These are phyloP conservation scores for Heliconius hermathena DNA, from an alignment of 1,140 invertebrate species.

Conservation along the genomic window DNA sequence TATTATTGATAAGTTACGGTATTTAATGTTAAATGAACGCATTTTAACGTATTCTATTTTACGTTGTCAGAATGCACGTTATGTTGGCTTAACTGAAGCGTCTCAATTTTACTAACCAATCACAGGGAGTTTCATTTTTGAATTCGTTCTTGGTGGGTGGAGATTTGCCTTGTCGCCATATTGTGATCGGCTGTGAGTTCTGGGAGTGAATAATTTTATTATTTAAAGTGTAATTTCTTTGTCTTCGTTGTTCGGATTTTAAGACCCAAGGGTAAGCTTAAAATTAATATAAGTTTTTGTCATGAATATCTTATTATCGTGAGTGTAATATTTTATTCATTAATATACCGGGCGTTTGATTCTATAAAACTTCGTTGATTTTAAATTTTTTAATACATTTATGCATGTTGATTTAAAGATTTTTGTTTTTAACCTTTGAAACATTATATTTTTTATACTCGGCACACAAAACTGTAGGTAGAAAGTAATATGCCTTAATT, in stretches of 20 bases:
- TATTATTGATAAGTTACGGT: too few species aligned
- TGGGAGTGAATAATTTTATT: slow-evolving; percentile 70
- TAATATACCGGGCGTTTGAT: slow-evolving; percentile 37
- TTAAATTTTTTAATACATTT: slow-evolving; percentile 17
- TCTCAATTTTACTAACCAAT: slow-evolving; percentile 65
- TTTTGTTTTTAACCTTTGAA: neutral
- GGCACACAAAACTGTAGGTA: neutral
- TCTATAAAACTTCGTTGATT: slow-evolving; percentile 41
- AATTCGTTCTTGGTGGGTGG: slow-evolving; percentile 75
- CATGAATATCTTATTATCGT: slow-evolving; percentile 42
- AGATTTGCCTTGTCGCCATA: slow-evolving; percentile 78
- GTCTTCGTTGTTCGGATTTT: slow-evolving; percentile 70
- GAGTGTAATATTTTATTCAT: slow-evolving; percentile 18
- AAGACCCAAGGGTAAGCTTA: slow-evolving; percentile 63
- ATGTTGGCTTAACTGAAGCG: slow-evolving; percentile 67
- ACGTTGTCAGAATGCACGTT: slow-evolving; percentile 6
- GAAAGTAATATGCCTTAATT: neutral
- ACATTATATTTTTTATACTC: neutral
- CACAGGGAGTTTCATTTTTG: slow-evolving; percentile 67
- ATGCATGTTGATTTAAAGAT: neutral
- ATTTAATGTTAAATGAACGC: slow-evolving; percentile 7
- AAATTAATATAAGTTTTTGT: slow-evolving; percentile 69
- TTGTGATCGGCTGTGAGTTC: slow-evolving; percentile 78
- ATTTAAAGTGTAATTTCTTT: slow-evolving; percentile 72
- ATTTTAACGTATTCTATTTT: slow-evolving; percentile 17